Evolutionary conservation across 1,140 invertebrate genomes (phyloP), one percentile per base, ranked within the genome.

Genomic region (Venturia canescens): DNA sequence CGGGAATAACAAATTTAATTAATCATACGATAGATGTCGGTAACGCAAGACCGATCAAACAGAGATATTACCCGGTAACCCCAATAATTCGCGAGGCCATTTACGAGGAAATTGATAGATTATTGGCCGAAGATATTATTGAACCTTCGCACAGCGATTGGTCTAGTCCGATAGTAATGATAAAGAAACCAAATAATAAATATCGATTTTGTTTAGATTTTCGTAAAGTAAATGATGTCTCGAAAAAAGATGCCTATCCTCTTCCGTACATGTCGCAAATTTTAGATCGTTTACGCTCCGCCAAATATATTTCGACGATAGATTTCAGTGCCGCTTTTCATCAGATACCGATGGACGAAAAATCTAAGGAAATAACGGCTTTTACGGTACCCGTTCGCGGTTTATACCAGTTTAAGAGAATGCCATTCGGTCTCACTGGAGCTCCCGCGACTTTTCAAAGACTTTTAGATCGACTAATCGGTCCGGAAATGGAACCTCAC

Each of bases 191-290:
- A 34, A 34, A 34, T 34, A 34, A 34, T 34, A 34, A 34, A 34
- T 34, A 34, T 34, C 31, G 31, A 7, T 83, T 88, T 18, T 89
- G 88, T 76, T 75, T 89, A 0, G 86, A 89, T 83, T 87, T 82
- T 53, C 63, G 89, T 13, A 84, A 84, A 72, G 18, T 88, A 13
- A 90, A 90, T 83, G 48, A 29, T 0, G 78, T 87, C 9, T 85
- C 86, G 0, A 84, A 85, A 16, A 85, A 83, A n/a, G n/a, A n/a
- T n/a, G n/a, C n/a, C n/a, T 34, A 34, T 34, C 31, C 31, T 34
- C 7, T 34, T 3, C 31, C 31, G 31, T 34, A 34, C 7, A 34
- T 34, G 31, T 34, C 31, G 31, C 31, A 34, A 34, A 34, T 34
- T 34, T 34, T 34, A 34, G 31, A 34, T 66, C 78, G 81, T 6